These are phyloP conservation scores for Tenodera sinensis DNA, from an alignment of 2,888 invertebrate genomes.

Conservation along the genomic window DNA sequence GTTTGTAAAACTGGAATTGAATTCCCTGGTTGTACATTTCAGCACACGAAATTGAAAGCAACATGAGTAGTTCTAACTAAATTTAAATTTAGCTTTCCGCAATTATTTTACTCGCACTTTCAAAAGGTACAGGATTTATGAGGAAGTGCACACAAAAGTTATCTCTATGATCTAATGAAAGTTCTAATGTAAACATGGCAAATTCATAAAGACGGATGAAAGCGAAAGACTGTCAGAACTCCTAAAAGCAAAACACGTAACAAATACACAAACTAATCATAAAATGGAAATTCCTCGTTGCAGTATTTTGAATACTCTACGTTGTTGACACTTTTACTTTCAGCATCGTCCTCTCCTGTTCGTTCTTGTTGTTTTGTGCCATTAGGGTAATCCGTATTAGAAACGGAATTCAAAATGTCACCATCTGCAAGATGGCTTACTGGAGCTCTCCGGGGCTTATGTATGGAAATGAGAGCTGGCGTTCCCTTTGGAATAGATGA, in stretches of 20 bases:
- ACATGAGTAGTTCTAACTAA: too few species aligned
- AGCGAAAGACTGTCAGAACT: background rate
- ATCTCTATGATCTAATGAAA: background rate
- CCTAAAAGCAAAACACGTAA: background rate
- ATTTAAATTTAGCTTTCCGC: too few species aligned
- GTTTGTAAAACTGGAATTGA: too few species aligned
- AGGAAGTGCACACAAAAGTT: too few species aligned
- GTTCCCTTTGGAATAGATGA: background rate
- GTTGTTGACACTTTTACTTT: background rate
- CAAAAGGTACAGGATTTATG: too few species aligned
- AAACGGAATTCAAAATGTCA: background rate
- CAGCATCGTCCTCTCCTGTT: background rate
- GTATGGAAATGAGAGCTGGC: background rate
- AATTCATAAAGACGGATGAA: background rate
- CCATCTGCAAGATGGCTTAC: background rate
- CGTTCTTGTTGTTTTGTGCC: background rate
- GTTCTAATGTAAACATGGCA: background rate
- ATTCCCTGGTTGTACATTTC: too few species aligned
- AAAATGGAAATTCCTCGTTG: background rate
- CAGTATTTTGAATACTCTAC: background rate
- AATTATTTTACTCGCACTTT: too few species aligned
- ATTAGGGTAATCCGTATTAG: background rate
- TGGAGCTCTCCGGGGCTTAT: background rate
- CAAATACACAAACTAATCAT: background rate
- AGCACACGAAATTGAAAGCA: too few species aligned